Conservation (phyloP, 2,888 invertebrate species). For the Amblyteles armatorius region DNA sequence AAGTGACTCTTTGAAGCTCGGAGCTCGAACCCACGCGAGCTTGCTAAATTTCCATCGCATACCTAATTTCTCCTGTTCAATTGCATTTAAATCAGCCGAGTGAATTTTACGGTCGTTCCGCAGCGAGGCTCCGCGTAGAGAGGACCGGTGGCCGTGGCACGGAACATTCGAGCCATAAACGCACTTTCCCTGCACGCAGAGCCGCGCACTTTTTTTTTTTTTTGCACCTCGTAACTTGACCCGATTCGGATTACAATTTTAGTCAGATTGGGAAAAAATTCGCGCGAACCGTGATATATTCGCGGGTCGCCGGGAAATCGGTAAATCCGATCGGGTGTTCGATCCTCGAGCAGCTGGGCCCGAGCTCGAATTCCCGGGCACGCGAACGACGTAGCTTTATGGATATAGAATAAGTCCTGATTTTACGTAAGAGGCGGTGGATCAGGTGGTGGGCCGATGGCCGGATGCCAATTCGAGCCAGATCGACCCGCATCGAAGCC, state of each 20-base stretch:
- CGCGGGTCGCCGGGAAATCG: not conserved
- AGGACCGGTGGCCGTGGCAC: not conserved
- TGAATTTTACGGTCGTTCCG: slow-evolving; percentile 48
- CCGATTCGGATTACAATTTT: slow-evolving; percentile 27
- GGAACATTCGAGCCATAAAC: slow-evolving; percentile 9
- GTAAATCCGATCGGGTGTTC: slow-evolving; percentile 34
- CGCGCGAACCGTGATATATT: not conserved
- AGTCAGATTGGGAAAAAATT: slow-evolving; percentile 6
- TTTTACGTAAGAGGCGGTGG: slow-evolving; percentile 16
- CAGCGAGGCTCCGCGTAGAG: not conserved
- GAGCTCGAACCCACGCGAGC: slow-evolving; percentile 52
- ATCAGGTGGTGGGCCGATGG: not conserved
- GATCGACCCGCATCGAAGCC: slow-evolving; percentile 31
- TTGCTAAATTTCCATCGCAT: slow-evolving; percentile 68
- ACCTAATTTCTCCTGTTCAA: slow-evolving; percentile 69
- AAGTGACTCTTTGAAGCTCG: slow-evolving; percentile 70
- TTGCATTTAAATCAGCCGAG: slow-evolving; percentile 68
- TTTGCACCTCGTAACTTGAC: slow-evolving; percentile 20
- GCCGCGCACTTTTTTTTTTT: not conserved
- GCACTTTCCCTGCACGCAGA: not conserved
- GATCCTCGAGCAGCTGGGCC: slow-evolving; percentile 30
- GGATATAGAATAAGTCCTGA: not conserved
- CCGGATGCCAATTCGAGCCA: slow-evolving; percentile 42
- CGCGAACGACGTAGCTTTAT: not conserved
- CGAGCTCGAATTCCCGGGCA: not conserved